Evolutionary conservation across 2,888 invertebrate species (phyloP).

Genomic region (Calephelis perditalis): DNA sequence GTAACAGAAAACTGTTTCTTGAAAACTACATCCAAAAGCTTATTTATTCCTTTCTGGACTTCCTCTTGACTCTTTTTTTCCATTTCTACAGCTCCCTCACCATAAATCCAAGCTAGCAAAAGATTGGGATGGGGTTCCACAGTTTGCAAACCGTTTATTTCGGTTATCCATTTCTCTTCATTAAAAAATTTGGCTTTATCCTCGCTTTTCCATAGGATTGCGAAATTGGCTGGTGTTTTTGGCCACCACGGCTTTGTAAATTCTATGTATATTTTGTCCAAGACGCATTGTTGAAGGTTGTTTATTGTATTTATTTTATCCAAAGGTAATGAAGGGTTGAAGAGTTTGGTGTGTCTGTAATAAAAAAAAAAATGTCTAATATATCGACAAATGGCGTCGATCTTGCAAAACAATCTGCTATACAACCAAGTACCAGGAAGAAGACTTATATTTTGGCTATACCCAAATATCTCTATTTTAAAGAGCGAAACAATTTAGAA

Average conservation of each 20-base stretch:
- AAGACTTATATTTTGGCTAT: too few relatives aligned
- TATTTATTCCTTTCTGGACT: slow-evolving; percentile 72
- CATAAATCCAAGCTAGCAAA: slow-evolving; percentile 82
- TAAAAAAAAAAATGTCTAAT: not conserved
- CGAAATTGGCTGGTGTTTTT: slow-evolving; percentile 59
- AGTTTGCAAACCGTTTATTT: slow-evolving; percentile 79
- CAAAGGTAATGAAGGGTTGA: slow-evolving; percentile 76
- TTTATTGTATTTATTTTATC: slow-evolving; percentile 77
- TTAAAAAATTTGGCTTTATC: slow-evolving; percentile 65
- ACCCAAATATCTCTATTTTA: too few relatives aligned
- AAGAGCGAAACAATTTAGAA: too few relatives aligned
- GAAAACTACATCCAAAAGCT: slow-evolving; percentile 74
- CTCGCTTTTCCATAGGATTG: slow-evolving; percentile 76
- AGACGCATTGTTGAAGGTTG: slow-evolving; percentile 80
- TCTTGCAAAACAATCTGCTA: too few relatives aligned
- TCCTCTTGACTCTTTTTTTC: slow-evolving; percentile 75
- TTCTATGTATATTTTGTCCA: slow-evolving; percentile 84
- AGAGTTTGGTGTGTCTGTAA: slow-evolving; percentile 67
- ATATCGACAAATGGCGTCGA: too few relatives aligned
- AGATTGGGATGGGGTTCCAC: slow-evolving; percentile 79
- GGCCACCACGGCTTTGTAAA: slow-evolving; percentile 84
- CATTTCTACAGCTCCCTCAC: slow-evolving; percentile 79
- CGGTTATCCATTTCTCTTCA: slow-evolving; percentile 78
- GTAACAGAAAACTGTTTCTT: slow-evolving; percentile 70
- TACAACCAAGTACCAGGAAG: too few relatives aligned